phyloP scores from a whole-genome alignment of 2,888 invertebrate species.

The Idaea straminata region DNA sequence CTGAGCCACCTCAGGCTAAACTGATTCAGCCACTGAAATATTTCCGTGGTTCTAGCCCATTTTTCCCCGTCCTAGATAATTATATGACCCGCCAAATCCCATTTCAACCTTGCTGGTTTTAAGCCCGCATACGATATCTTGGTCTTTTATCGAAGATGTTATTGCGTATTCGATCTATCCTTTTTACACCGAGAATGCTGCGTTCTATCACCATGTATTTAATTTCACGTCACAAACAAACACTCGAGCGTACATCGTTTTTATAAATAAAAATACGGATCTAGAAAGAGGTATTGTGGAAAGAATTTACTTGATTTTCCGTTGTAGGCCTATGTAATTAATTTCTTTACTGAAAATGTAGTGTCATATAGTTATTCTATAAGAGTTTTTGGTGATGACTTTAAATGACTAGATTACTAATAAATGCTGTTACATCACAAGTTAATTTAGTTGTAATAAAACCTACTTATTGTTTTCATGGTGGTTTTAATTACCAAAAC shows the following conservation, averaged over 20 bases:
- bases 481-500: conserved; percentile 18
- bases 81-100: too few species aligned
- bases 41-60: too few species aligned
- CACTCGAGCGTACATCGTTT: background rate
- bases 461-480: conserved; percentile 59
- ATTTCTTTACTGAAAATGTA: conserved; percentile 5
- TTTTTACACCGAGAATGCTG: too few species aligned
- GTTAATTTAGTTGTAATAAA: conserved; percentile 67
- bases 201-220: too few species aligned
- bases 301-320: conserved; percentile 12
- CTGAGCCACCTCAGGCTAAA: too few species aligned
- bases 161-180: too few species aligned
- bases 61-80: too few species aligned
- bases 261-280: background rate
- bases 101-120: too few species aligned
- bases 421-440: conserved; percentile 59
- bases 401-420: conserved; percentile 30
- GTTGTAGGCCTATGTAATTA: background rate
- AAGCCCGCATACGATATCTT: too few species aligned
- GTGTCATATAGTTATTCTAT: conserved; percentile 10
- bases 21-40: too few species aligned
- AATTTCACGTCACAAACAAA: background rate
- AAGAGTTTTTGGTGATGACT: conserved; percentile 20
- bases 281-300: conserved; percentile 17
- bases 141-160: too few species aligned